These are phyloP conservation scores for Balaenoptera acutorostrata DNA, from an alignment of 2,113 vertebrate species.

Conservation along the genomic window DNA sequence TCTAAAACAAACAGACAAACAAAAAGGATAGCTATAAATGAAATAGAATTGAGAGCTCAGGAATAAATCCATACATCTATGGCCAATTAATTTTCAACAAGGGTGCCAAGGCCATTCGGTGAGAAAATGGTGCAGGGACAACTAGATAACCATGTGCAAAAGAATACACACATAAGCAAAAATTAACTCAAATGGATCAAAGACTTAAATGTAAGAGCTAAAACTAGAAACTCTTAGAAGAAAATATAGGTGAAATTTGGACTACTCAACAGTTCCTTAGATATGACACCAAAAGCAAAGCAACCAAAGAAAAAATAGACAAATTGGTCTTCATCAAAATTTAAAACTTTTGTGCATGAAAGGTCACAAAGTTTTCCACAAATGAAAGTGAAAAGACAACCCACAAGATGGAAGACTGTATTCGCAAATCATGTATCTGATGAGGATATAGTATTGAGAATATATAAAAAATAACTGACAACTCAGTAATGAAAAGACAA, in stretches of 20 bases:
- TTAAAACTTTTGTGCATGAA: not conserved
- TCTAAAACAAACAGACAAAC: not conserved
- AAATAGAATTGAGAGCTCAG: not conserved
- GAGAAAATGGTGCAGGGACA: not conserved
- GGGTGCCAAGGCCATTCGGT: not conserved
- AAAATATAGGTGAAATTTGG: not conserved
- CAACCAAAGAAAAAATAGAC: not conserved
- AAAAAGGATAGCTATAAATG: not conserved
- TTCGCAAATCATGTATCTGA: not conserved
- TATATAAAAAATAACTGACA: not conserved
- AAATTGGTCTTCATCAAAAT: not conserved
- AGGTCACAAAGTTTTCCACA: not conserved
- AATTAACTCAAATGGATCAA: not conserved
- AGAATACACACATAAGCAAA: not conserved
- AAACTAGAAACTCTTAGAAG: not conserved
- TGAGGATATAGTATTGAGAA: not conserved
- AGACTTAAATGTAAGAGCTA: not conserved
- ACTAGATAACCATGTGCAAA: not conserved
- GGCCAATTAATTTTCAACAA: not conserved
- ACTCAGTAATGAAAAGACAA: not conserved
- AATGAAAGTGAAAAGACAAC: not conserved
- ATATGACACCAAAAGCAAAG: not conserved
- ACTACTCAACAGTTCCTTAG: not conserved
- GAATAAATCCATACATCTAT: not conserved
- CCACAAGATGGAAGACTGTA: not conserved